Evolutionary conservation across 1,140 invertebrate genomes (phyloP), one percentile per base, ranked within the genome.

Genomic region (Cotesia vestalis): DNA sequence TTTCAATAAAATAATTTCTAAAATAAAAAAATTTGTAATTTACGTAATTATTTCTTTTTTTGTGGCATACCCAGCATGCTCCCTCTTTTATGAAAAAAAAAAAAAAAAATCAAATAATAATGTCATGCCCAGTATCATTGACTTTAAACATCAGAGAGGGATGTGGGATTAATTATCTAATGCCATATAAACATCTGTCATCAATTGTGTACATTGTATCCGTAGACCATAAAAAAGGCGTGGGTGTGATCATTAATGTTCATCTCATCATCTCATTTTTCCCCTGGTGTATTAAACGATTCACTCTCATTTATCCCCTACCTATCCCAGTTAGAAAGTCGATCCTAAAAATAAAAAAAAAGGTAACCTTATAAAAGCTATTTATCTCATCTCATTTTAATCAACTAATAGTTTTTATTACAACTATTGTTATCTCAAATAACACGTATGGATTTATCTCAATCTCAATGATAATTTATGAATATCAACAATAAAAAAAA

Each of bases 121-220:
- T 27, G 27, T 2, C 27, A 27, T 27, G 27, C 27, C 27, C 1
- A 46, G 4, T 46, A 8, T 46, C 40, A 6, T 6, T 46, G 40
- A 46, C 40, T 46, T 46, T 2, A 46, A 11, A 46, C 40, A 46
- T 46, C 5, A 6, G 40, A 46, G 40, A 46, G 6, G 6, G 40
- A 17, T 46, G 38, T 27, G 67, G 73, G 81, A 82, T 82, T 83
- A 83, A 83, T 83, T 83, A 83, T 81, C 79, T 82, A 82, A 82
- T 82, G 78, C 73, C 64, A 76, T 66, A 73, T 40, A 67, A 82
- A 80, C 81, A 82, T 83, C 82, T 83, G 81, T 83, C 80, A 81
- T 82, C 76, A 75, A 52, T 59, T 57, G 11, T 61, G 60, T 71
- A 71, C 38, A 40, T 35, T 52, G 46, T 52, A 36, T 64, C 12